Base-by-base conservation (phyloP, 2,888 invertebrate species). In the Thereva unica region DNA sequence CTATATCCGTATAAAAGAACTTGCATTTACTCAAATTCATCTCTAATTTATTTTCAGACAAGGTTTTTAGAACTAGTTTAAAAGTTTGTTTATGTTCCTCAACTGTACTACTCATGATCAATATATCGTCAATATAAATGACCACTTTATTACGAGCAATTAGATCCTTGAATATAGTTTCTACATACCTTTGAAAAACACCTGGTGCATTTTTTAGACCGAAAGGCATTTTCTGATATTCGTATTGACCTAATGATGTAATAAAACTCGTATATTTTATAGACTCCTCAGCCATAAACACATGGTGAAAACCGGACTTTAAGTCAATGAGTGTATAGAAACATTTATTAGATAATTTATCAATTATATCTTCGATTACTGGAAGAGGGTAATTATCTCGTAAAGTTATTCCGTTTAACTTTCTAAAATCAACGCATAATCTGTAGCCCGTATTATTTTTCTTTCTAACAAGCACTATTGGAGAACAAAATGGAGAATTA, bases 81-180 rank as follows among this genome's bases (percentile, higher is more conserved):
- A 71, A 64, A 35, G 68, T 68, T 34, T 67, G 8, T 9, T 73
- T 64, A 70, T 73, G 73, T 55, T 72, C 67, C 3, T 71, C 67
- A 55, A 71, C 49, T 57, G 68, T 57, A 35, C 59, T 64, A n/a
- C 69, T 71, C 5, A 71, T 69, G 3, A 74, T 64, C 67, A 75
- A 64, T 9, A 76, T 71, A 56, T 75, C 74, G 47, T 75, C 74
- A 49, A 75, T 67, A 67, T 75, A 75, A 35, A 74, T 70, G 12
- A 68, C 41, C 5, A 73, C 54, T 53, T 71, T 69, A 9, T 67
- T 67, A 1, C 56, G 66, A 37, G 42, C 44, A 45, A 74, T 66
- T n/a, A 71, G 57, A 56, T 71, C 66, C 6, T 50, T 49, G 67
- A 74, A 73, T 42, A 73, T 71, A 44, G 68, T 55, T 45, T 69